phyloP scores from a whole-genome alignment of 2,113 vertebrate species.

The Urocolius indicus region DNA sequence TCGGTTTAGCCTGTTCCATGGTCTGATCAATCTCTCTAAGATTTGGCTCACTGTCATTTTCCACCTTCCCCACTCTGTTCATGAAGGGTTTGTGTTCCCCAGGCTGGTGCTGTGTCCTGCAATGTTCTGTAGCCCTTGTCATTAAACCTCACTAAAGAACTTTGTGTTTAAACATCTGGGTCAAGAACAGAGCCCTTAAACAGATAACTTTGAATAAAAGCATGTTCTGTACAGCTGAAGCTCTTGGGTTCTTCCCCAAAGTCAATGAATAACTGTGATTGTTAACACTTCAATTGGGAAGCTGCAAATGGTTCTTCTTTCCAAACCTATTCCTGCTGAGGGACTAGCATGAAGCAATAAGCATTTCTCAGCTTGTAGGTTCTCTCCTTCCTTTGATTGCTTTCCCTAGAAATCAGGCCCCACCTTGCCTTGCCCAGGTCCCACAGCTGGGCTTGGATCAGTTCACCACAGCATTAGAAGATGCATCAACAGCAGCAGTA shows the following conservation, averaged over 20 bases:
- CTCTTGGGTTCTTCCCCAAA: not conserved
- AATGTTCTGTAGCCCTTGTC: not conserved
- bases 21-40: not conserved
- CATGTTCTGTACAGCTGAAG: not conserved
- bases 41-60: not conserved
- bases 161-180: not conserved
- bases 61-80: not conserved
- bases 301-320: not conserved
- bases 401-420: not conserved
- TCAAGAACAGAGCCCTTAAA: not conserved
- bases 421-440: not conserved
- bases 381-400: not conserved
- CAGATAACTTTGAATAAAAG: accelerated
- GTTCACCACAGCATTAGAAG: accelerated
- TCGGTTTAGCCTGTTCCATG: accelerated
- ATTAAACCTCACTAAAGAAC: not conserved
- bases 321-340: not conserved
- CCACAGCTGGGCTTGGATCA: not conserved
- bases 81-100: not conserved
- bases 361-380: not conserved
- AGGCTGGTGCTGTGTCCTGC: not conserved
- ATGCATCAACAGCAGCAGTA: not conserved
- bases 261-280: not conserved
- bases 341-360: not conserved
- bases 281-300: not conserved